Evolutionary conservation across 1,140 invertebrate species (phyloP).

Genomic region (Phymastichus coffea): DNA sequence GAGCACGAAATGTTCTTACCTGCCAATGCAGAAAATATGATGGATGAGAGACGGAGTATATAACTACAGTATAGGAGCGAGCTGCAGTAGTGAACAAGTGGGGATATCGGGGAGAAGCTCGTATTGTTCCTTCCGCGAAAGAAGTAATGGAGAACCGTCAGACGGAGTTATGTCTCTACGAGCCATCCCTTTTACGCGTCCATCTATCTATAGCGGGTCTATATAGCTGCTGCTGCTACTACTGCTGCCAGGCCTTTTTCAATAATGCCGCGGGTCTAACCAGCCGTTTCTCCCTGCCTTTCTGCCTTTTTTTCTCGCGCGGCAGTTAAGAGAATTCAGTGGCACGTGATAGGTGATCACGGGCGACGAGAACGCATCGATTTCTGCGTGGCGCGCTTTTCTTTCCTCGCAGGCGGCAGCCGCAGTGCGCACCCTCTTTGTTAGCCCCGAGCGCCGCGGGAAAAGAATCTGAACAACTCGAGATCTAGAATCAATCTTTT

Average conservation of each 20-base stretch:
- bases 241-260: conserved; percentile 3
- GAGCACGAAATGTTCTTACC: conserved; percentile 34
- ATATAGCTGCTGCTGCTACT: conserved; percentile 2
- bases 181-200: conserved; percentile 27
- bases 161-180: conserved; percentile 40
- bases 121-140: conserved; percentile 43
- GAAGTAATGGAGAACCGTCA: conserved; percentile 44
- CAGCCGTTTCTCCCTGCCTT: too few relatives aligned
- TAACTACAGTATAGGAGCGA: background rate
- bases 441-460: too few relatives aligned
- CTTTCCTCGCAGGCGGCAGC: too few relatives aligned
- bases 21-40: conserved; percentile 38
- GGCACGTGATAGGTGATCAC: background rate
- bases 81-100: conserved; percentile 22
- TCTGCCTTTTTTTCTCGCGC: too few relatives aligned
- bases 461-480: too few relatives aligned
- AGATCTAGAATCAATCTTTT: too few relatives aligned
- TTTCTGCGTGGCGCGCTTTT: too few relatives aligned
- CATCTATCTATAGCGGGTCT: conserved; percentile 5
- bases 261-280: too few relatives aligned
- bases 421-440: too few relatives aligned
- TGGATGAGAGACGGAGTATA: conserved; percentile 33
- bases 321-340: background rate
- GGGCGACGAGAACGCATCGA: too few relatives aligned
- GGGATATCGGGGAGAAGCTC: conserved; percentile 34